These are phyloP conservation scores for Camponotus fellah DNA, from an alignment of 2,888 invertebrate species.

Conservation along the genomic window DNA sequence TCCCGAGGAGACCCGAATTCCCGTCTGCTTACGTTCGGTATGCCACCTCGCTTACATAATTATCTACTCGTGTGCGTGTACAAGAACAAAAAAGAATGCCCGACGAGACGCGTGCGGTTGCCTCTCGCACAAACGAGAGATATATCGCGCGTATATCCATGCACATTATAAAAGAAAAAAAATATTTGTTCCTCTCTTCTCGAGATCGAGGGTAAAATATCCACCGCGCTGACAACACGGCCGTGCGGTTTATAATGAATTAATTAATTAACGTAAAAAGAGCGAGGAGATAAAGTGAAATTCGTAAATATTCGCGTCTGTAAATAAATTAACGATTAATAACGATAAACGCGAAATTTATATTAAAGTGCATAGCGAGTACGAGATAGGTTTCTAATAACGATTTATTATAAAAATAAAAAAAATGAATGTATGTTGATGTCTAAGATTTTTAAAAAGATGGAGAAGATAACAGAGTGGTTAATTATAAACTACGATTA, in stretches of 20 bases:
- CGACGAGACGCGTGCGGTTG: constrained; percentile 20
- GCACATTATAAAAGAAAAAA: constrained; percentile 17
- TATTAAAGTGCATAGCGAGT: constrained; percentile 83
- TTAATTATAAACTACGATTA: constrained; percentile 82
- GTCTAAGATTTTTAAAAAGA: constrained; percentile 84
- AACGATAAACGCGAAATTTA: constrained; percentile 78
- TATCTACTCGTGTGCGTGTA: constrained; percentile 74
- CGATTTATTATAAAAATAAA: constrained; percentile 82
- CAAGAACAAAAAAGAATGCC: constrained; percentile 61
- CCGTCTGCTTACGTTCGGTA: constrained; percentile 63
- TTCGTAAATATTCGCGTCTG: constrained; percentile 74
- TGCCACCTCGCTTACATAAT: constrained; percentile 50
- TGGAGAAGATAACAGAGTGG: constrained; percentile 74
- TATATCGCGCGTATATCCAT: constrained; percentile 28
- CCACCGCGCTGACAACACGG: constrained; percentile 63
- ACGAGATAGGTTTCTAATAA: constrained; percentile 85
- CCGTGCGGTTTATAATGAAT: constrained; percentile 62
- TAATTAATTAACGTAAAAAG: constrained; percentile 45
- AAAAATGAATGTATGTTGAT: constrained; percentile 85
- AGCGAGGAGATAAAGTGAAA: constrained; percentile 59
- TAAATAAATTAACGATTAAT: constrained; percentile 76
- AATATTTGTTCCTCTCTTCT: constrained; percentile 73
- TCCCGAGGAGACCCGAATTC: constrained; percentile 56
- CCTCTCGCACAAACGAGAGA: constrained; percentile 10
- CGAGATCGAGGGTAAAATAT: constrained; percentile 66